These are phyloP conservation scores for Ophraella communa DNA, from an alignment of 2,888 invertebrate genomes.

Conservation along the genomic window DNA sequence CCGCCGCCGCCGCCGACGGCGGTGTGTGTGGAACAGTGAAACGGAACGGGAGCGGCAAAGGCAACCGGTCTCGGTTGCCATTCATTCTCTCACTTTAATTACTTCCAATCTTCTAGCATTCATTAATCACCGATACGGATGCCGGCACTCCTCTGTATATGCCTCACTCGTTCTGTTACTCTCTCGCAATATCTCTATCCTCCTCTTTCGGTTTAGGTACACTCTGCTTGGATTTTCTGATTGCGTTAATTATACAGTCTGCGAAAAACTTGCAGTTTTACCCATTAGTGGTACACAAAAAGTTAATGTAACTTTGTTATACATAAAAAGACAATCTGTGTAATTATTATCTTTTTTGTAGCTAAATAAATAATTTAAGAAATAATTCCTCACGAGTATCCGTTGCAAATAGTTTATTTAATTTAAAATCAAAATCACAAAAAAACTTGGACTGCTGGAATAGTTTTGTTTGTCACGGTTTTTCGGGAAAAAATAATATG, in stretches of 20 bases:
- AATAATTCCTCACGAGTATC: too few species aligned
- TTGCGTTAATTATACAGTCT: background rate
- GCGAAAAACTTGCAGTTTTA: background rate
- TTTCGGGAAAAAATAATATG: too few species aligned
- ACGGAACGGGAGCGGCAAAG: constrained; percentile 54
- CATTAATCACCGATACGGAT: constrained; percentile 59
- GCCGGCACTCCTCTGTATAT: constrained; percentile 42
- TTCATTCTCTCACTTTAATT: constrained; percentile 62
- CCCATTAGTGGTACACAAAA: too few species aligned
- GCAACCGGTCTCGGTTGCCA: constrained; percentile 48
- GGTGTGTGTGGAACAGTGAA: constrained; percentile 37
- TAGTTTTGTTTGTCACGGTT: too few species aligned
- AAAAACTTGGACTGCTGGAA: too few species aligned
- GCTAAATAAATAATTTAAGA: too few species aligned
- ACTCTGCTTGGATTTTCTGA: background rate
- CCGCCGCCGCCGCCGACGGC: constrained; percentile 13
- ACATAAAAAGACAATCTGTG: too few species aligned
- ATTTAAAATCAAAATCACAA: too few species aligned
- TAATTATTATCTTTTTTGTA: too few species aligned
- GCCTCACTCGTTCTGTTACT: constrained; percentile 22
- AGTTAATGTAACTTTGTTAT: too few species aligned
- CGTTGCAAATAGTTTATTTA: too few species aligned
- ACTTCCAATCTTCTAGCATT: constrained; percentile 62
- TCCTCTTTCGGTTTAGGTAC: background rate
- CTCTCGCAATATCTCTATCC: background rate